phyloP scores from a whole-genome alignment of 2,113 vertebrate genomes.

The Dasyornis broadbenti region DNA sequence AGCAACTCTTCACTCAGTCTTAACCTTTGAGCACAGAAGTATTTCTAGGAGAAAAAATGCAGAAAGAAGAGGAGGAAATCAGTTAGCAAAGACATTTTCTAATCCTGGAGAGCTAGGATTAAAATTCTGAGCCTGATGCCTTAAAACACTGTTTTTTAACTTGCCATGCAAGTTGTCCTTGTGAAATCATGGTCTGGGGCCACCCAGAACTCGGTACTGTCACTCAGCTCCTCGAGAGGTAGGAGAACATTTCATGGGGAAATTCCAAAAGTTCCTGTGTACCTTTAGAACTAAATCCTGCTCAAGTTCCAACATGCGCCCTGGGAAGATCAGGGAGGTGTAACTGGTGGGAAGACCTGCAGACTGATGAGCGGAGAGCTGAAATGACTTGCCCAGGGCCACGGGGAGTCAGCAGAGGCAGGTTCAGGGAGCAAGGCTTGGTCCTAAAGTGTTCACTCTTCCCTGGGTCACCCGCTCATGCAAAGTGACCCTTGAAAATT shows the following conservation, averaged over 20 bases:
- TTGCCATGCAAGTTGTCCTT: neutral
- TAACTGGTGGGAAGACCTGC: slow-evolving; percentile 38
- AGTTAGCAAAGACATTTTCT: neutral
- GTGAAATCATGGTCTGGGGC: neutral
- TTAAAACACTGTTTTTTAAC: neutral
- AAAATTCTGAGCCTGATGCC: neutral
- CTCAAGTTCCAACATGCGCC: slow-evolving; percentile 48
- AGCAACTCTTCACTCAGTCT: neutral
- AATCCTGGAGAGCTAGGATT: neutral
- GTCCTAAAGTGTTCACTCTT: neutral
- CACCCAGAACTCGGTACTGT: neutral
- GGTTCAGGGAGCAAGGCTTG: slow-evolving; percentile 8
- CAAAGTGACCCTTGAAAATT: neutral
- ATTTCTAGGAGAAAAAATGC: neutral
- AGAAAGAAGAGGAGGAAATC: neutral
- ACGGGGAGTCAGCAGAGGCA: slow-evolving; percentile 21
- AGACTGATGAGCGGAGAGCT: neutral
- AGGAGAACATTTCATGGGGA: neutral
- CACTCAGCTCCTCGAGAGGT: neutral
- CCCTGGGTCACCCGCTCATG: neutral
- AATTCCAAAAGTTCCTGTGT: slow-evolving; percentile 37
- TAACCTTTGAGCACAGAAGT: neutral
- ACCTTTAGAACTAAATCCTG: neutral
- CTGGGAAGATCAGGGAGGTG: slow-evolving; percentile 16
- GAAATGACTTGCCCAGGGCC: slow-evolving; percentile 33